Evolutionary conservation across 2,888 invertebrate genomes (phyloP).

Genomic region (Zonitis immaculata): DNA sequence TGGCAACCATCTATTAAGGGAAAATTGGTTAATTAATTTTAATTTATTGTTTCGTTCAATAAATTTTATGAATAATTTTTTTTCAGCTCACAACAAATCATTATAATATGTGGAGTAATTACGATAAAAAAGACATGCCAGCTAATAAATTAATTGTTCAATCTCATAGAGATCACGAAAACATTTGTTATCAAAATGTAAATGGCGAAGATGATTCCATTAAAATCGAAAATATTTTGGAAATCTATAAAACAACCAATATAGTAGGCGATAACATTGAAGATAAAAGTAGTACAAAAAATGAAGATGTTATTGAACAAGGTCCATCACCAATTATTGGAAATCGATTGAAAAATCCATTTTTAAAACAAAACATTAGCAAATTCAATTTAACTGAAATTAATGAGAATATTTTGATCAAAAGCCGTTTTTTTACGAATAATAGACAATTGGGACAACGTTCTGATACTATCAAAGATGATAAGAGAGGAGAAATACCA

Average conservation of each 20-base stretch:
- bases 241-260: background rate
- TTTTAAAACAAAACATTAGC: constrained; percentile 50
- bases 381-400: constrained; percentile 52
- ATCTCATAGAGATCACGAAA: background rate
- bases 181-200: background rate
- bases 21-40: background rate
- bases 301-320: constrained; percentile 24
- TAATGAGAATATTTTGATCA: constrained; percentile 48
- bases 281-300: background rate
- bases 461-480: too few relatives aligned
- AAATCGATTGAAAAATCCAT: constrained; percentile 44
- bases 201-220: background rate
- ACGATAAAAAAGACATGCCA: constrained; percentile 23
- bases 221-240: background rate
- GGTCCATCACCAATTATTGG: constrained; percentile 50
- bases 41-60: too few relatives aligned
- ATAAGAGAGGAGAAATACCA: too few relatives aligned
- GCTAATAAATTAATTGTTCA: constrained; percentile 17
- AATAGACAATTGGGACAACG: too few relatives aligned
- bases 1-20: constrained; percentile 8
- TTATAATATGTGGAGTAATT: constrained; percentile 30
- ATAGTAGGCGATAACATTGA: background rate
- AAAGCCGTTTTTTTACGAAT: constrained; percentile 56
- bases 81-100: constrained; percentile 15
- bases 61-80: too few relatives aligned